A percentile compares a stretch with the other conserved stretches of the same genome.
Conservation (phyloP, 2,888 invertebrate genomes). For the Napeogenes inachia region DNA sequence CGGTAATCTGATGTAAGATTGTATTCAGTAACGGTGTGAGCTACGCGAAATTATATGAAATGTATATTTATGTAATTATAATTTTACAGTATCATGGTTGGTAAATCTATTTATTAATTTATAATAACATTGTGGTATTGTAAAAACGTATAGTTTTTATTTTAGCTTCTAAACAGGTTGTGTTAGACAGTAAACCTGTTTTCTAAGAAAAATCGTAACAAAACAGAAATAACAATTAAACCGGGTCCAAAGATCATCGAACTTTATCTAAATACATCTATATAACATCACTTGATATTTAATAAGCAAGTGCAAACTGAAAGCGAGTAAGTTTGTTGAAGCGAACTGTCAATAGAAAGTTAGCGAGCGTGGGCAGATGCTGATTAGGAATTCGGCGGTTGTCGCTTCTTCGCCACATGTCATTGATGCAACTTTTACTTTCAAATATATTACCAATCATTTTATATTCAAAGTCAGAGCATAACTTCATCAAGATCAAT, state of each 20-base stretch:
- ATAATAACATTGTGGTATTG: no score
- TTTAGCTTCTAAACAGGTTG: no score
- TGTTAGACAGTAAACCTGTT: no score
- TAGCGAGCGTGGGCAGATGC: slow-evolving; percentile 33
- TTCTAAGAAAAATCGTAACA: no score
- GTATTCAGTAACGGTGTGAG: slow-evolving; percentile 10
- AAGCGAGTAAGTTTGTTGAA: slow-evolving; percentile 26
- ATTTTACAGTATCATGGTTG: no score
- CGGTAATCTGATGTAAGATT: slow-evolving; percentile 28
- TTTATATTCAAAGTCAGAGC: slow-evolving; percentile 6
- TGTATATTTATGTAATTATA: background rate
- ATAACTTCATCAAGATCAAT: background rate
- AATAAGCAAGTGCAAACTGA: slow-evolving; percentile 24
- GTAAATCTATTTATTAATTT: no score
- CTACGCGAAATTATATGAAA: background rate
- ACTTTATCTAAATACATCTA: background rate
- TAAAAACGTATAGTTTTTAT: no score
- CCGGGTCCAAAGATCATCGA: no score
- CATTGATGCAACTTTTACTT: slow-evolving; percentile 59
- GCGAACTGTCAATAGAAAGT: slow-evolving; percentile 41
- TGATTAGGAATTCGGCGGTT: slow-evolving; percentile 43
- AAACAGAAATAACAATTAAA: no score
- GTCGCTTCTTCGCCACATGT: slow-evolving; percentile 37
- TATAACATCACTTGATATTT: slow-evolving; percentile 10
- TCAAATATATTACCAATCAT: slow-evolving; percentile 28